Percentiles rank a stretch among this genome's conserved stretches.
Conservation (phyloP, 2,888 invertebrate species). For the Cremastinae sp. region DNA sequence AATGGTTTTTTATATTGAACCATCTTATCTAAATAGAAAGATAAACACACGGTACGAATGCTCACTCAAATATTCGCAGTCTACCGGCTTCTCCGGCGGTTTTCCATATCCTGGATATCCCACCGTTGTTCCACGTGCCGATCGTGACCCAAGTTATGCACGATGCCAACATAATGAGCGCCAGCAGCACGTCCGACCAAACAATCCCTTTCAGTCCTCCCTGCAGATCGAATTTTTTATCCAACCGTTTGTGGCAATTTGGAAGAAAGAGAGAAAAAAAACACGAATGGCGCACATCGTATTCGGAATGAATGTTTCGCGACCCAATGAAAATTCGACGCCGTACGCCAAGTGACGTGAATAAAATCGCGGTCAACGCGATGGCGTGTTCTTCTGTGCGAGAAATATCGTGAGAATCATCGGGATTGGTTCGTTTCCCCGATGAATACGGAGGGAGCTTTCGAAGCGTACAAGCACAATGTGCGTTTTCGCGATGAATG, state of each 20-base stretch:
- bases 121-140: constrained; percentile 82
- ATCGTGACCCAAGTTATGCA: constrained; percentile 82
- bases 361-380: no score
- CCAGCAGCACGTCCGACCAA: constrained; percentile 84
- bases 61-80: constrained; percentile 84
- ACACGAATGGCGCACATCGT: constrained; percentile 9
- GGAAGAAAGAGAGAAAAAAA: no score
- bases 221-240: constrained; percentile 59
- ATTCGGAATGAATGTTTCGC: constrained; percentile 3
- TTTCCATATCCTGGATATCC: constrained; percentile 83
- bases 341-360: no score
- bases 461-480: neutral
- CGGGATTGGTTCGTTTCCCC: neutral
- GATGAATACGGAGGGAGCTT: neutral
- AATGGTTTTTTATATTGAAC: no score
- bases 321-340: neutral
- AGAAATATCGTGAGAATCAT: neutral
- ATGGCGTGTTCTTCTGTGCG: no score
- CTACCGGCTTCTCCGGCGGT: constrained; percentile 82
- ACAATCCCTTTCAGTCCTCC: constrained; percentile 85
- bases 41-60: constrained; percentile 57
- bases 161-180: constrained; percentile 82
- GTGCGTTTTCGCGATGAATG: neutral
- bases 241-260: no score
- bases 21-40: constrained; percentile 15